phyloP scores from a whole-genome alignment of 2,113 vertebrate species.

The Pachypanchax playfairii region DNA sequence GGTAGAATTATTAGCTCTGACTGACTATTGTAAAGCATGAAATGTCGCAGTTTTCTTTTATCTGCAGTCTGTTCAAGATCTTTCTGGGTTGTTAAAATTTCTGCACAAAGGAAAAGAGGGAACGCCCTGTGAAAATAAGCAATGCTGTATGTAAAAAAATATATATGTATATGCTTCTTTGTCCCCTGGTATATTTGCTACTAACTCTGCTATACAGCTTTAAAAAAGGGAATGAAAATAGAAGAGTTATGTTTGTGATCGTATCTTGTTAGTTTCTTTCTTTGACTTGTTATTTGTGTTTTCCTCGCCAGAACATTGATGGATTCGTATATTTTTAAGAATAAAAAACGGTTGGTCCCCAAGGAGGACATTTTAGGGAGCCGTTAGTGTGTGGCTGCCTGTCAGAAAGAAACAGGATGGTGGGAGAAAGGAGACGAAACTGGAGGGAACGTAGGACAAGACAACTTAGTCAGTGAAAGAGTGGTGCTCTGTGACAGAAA shows the following conservation, averaged over 20 bases:
- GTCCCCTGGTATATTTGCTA: conserved; percentile 36
- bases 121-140: conserved; percentile 19
- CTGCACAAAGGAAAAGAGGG: neutral
- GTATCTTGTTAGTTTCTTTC: conserved; percentile 50
- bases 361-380: conserved; percentile 37
- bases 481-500: conserved; percentile 29
- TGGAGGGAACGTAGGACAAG: conserved; percentile 34
- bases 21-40: neutral
- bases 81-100: neutral
- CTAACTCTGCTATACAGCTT: conserved; percentile 22
- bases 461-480: conserved; percentile 57
- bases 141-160: conserved; percentile 13
- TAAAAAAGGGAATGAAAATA: conserved; percentile 24
- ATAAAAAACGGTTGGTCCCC: conserved; percentile 40
- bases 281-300: conserved; percentile 44
- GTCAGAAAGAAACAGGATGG: conserved; percentile 23
- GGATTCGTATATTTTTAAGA: conserved; percentile 54
- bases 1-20: conserved; percentile 4
- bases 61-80: conserved; percentile 8
- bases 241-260: conserved; percentile 46
- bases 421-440: conserved; percentile 16
- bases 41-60: conserved; percentile 6
- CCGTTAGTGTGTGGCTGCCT: conserved; percentile 55
- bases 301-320: conserved; percentile 31
- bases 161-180: conserved; percentile 22